A percentile compares a stretch with the other conserved stretches of the same genome.
Conservation (phyloP, 2,797 vertebrate genomes). For the Arctocebus calabarensis region DNA sequence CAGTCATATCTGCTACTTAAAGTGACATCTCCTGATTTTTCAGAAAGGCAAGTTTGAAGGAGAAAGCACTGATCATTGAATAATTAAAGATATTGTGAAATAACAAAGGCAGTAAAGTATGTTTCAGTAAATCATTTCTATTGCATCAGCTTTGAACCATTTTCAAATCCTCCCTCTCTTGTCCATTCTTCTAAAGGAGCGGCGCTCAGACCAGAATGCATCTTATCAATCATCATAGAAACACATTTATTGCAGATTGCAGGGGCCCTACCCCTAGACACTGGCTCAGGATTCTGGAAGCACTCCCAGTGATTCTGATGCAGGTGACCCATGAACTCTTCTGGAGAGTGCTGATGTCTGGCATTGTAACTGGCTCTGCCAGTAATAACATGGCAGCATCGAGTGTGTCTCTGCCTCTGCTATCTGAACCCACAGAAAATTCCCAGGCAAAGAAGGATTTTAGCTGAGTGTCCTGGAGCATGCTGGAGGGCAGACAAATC, state of each 20-base stretch:
- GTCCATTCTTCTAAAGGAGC: not conserved
- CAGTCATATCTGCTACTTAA: conserved; percentile 14
- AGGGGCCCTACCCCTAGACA: not conserved
- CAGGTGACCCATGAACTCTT: not conserved
- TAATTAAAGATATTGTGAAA: conserved; percentile 31
- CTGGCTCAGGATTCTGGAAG: not conserved
- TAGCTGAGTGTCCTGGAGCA: not conserved
- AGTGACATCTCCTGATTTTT: conserved; percentile 39
- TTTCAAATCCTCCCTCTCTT: not conserved
- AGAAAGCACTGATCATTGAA: not conserved
- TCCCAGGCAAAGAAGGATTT: not conserved
- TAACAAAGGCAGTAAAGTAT: not conserved
- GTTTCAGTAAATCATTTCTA: conserved; percentile 9
- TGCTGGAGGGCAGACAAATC: not conserved
- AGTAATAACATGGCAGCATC: not conserved
- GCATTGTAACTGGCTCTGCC: not conserved
- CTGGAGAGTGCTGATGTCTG: not conserved
- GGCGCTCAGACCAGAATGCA: not conserved
- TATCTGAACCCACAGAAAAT: not conserved
- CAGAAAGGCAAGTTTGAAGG: conserved; percentile 8
- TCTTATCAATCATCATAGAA: not conserved
- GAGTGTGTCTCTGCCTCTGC: not conserved
- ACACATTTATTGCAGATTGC: not conserved
- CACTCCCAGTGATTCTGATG: not conserved
- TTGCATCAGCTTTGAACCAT: not conserved